Base-by-base conservation (phyloP, 2,888 invertebrate species). In the Nemotelus pantherinus region DNA sequence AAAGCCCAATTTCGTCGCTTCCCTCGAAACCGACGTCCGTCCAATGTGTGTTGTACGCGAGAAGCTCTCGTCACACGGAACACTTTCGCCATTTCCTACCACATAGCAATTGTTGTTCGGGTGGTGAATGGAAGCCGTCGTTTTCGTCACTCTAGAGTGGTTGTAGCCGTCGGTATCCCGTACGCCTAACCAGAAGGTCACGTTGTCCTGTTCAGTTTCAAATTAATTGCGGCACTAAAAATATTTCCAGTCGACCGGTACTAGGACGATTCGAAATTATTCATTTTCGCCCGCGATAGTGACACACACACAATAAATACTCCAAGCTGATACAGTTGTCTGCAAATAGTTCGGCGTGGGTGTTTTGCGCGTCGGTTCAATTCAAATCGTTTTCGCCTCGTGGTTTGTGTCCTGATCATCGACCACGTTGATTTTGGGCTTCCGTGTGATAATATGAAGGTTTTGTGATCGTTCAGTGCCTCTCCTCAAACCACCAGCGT, bases 381-480 rank as follows among this genome's bases (percentile, higher is more conserved):
- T 41, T 43, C 63, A 39, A 41, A 63, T 39, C 43, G 25, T 43
- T 63, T 63, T 3, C 43, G 43, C 5, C 25, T 25, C 25, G 25
- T 25, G 25, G 25, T 25, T 25, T 25, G n/a, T 5, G 43, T 63
- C 41, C 25, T 63, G 63, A 41, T 41, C 4, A 41, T 9, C 4
- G 63, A 3, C 7, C 63, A 63, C 63, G 63, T 63, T 25, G 7
- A 60, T 39, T 63, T 7, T 47, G n/a, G 47, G 39, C 44, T 45
- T 9, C 48, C 48, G 74, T 48, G 74, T 74, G 60, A 74, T 50
- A 74, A 47, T 3, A 74, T 74, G 60, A 45, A 60, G 47, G 48
- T 60, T 60, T 74, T 60, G 74, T 74, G 74, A 74, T 74, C 39
- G n/a, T 39, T 39, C 3, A 74, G 74, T 74, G 74, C 74, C 74